Evolutionary conservation across 2,888 invertebrate species (phyloP).

Genomic region (Caenorhabditis macrosperma): DNA sequence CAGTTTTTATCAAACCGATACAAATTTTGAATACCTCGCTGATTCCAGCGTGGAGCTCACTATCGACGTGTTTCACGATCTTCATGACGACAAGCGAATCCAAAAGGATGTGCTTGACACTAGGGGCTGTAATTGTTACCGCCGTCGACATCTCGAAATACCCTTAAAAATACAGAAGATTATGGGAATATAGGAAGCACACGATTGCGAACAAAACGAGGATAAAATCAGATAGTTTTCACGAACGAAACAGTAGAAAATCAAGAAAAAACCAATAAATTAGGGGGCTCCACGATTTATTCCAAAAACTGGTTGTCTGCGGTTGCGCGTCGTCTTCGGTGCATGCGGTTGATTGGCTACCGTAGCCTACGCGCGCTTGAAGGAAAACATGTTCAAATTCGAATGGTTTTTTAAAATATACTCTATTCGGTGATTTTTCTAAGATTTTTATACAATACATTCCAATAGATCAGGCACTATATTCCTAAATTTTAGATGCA

Average conservation of each 20-base stretch:
- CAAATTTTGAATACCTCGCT: constrained; percentile 67
- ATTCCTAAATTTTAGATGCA: too few species aligned
- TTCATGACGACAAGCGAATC: constrained; percentile 78
- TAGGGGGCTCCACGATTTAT: constrained; percentile 18
- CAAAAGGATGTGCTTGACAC: constrained; percentile 73
- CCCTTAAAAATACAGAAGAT: constrained; percentile 13
- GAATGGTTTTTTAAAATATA: neutral
- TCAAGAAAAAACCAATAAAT: constrained; percentile 1
- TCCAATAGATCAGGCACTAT: too few species aligned
- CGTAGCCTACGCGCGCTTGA: constrained; percentile 15
- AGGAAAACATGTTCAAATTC: neutral
- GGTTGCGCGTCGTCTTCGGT: constrained; percentile 28
- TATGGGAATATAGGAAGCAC: neutral
- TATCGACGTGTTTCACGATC: constrained; percentile 80
- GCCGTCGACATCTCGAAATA: constrained; percentile 38
- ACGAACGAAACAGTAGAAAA: neutral
- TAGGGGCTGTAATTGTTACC: constrained; percentile 66
- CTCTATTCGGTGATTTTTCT: neutral
- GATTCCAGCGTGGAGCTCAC: constrained; percentile 79
- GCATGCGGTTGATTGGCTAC: constrained; percentile 25
- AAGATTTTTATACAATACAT: too few species aligned
- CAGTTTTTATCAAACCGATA: neutral
- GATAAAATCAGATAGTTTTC: neutral
- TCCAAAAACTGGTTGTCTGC: constrained; percentile 14
- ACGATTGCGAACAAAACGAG: too few species aligned